Evolutionary conservation across 2,113 vertebrate genomes (phyloP), one percentile per base, ranked within the genome.

Genomic region (Macquaria ambigua): DNA sequence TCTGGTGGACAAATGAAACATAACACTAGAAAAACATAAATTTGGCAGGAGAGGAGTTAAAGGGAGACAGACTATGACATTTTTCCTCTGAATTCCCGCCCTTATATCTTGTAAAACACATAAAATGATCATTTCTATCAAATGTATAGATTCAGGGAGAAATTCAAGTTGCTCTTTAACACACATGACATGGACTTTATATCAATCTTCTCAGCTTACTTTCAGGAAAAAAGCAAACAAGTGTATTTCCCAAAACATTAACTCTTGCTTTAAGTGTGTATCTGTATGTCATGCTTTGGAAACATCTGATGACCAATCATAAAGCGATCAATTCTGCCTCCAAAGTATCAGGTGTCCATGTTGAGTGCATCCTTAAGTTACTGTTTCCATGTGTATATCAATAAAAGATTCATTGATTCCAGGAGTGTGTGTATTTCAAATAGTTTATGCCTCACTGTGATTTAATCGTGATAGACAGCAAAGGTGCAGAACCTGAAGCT

Each of bases 401-500:
- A 81, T 83, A 39, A 83, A 81, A 80, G 48, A 87, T 78, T 76
- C 23, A 64, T 2, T 53, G 52, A 53, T 53, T 53, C 20, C 64
- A 85, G 23, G 34, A 25, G 9, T 2, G n/a, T 58, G 53, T 77
- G 71, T 80, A 74, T 85, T 84, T 82, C 61, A 56, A 84, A 85
- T 70, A 74, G 71, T 86, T 81, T 87, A 74, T 88, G 69, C 46
- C 79, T 72, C 28, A 25, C 64, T 82, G 69, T 68, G 82, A 80
- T 90, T 90, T 46, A 71, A 79, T 82, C 63, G 76, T 88, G 86
- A 93, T 89, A 84, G 82, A 91, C 79, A 81, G 82, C 43, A 52
- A 70, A 86, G 87, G 90, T 86, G 88, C 92, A 81, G 87, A 92
- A 93, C 88, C 86, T 93, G 89, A 88, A 88, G 82, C 84, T 71